A percentile compares a stretch with the other conserved stretches of the same genome.
These are phyloP conservation scores for Scaptomyza cyrtandrae DNA, from an alignment of 2,888 invertebrate genomes.

Conservation along the genomic window DNA sequence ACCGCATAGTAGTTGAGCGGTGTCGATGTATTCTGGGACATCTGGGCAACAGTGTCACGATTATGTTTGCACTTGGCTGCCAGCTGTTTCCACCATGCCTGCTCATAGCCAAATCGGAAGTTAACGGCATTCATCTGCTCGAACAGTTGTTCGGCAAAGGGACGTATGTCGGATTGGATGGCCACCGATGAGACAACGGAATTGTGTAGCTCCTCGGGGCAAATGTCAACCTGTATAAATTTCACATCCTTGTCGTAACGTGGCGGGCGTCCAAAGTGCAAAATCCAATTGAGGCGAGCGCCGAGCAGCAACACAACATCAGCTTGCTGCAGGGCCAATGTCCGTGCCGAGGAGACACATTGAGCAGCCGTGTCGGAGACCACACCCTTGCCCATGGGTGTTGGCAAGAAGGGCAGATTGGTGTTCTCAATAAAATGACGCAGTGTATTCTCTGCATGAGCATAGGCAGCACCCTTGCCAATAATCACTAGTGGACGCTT, in stretches of 20 bases:
- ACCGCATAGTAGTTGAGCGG: slow-evolving; percentile 98
- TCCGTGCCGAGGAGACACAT: slow-evolving; percentile 95
- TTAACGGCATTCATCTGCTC: slow-evolving; percentile 86
- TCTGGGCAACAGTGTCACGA: slow-evolving; percentile 87
- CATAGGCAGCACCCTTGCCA: slow-evolving; percentile 95
- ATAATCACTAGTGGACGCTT: slow-evolving; percentile 94
- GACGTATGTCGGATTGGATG: slow-evolving; percentile 93
- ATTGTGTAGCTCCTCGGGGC: slow-evolving; percentile 96
- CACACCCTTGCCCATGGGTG: slow-evolving; percentile 97
- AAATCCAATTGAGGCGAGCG: slow-evolving; percentile 98
- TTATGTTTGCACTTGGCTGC: slow-evolving; percentile 90
- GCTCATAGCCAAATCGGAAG: slow-evolving; percentile 86
- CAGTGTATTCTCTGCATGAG: slow-evolving; percentile 90
- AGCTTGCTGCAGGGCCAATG: slow-evolving; percentile 92
- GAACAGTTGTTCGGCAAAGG: slow-evolving; percentile 88
- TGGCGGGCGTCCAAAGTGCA: slow-evolving; percentile 97
- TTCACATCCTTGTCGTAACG: slow-evolving; percentile 93
- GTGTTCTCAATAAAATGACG: slow-evolving; percentile 89
- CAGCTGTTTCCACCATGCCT: slow-evolving; percentile 92
- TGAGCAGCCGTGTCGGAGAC: slow-evolving; percentile 88
- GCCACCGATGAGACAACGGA: slow-evolving; percentile 92
- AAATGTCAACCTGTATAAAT: slow-evolving; percentile 95
- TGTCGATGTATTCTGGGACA: slow-evolving; percentile 88
- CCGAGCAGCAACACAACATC: slow-evolving; percentile 95
- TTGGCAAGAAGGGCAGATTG: slow-evolving; percentile 95